Evolutionary conservation across 1,140 invertebrate genomes (phyloP).

Genomic region (Panulirus ornatus): DNA sequence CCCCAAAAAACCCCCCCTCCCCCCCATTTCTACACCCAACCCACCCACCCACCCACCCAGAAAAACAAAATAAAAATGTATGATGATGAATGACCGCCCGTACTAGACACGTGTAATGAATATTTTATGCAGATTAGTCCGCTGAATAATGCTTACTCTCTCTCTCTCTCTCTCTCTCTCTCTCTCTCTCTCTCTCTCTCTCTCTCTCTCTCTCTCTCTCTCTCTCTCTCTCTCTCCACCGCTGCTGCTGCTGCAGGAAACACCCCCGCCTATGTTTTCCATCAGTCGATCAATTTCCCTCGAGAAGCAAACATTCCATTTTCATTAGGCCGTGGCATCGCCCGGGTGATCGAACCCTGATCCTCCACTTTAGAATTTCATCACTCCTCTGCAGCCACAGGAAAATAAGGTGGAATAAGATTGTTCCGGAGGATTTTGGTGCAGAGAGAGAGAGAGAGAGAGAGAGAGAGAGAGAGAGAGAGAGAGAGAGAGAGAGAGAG

Average conservation of each 20-base stretch:
- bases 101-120: neutral
- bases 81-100: neutral
- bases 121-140: neutral
- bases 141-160: neutral
- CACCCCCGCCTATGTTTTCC: conserved; percentile 35
- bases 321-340: conserved; percentile 50
- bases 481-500: neutral
- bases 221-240: conserved; percentile 2
- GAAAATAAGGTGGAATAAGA: conserved; percentile 51
- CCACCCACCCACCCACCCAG: no score
- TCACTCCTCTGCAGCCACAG: conserved; percentile 32
- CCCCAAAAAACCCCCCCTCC: no score
- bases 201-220: neutral
- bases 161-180: neutral
- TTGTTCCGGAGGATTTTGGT: neutral
- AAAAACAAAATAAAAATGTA: no score
- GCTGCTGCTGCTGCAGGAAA: conserved; percentile 10
- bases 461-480: neutral
- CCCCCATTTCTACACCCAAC: no score
- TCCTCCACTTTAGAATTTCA: conserved; percentile 54
- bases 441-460: neutral
- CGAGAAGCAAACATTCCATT: conserved; percentile 59
- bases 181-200: neutral
- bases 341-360: conserved; percentile 23
- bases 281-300: conserved; percentile 51